Conservation (phyloP, 2,888 invertebrate species). For the Oeneis ivallda region DNA sequence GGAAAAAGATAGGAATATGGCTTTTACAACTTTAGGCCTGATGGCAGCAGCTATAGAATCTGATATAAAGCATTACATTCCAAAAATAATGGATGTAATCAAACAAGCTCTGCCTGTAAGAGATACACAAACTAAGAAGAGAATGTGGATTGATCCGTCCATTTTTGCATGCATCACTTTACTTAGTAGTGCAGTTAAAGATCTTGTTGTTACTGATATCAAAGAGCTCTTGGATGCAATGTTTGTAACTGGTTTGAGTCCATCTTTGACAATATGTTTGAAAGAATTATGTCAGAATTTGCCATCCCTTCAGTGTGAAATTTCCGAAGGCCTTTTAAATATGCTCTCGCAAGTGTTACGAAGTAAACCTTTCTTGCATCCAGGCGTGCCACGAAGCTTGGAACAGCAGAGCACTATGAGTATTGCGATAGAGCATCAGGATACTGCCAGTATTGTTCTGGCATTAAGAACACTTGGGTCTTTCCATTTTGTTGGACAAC, state of each 20-base stretch:
- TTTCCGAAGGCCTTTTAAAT: slow-evolving; percentile 95
- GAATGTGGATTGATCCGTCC: slow-evolving; percentile 89
- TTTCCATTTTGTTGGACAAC: slow-evolving; percentile 94
- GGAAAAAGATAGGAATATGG: slow-evolving; percentile 92
- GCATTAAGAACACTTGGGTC: slow-evolving; percentile 96
- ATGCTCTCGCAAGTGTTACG: slow-evolving; percentile 95
- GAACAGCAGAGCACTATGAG: slow-evolving; percentile 75
- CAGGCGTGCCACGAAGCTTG: slow-evolving; percentile 87
- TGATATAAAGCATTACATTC: slow-evolving; percentile 89
- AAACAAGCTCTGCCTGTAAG: slow-evolving; percentile 88
- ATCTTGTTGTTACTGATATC: slow-evolving; percentile 88
- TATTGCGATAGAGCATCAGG: slow-evolving; percentile 82
- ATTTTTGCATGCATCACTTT: slow-evolving; percentile 97
- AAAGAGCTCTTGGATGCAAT: slow-evolving; percentile 93
- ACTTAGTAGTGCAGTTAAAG: slow-evolving; percentile 92
- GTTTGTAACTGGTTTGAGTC: slow-evolving; percentile 95
- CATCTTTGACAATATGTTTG: slow-evolving; percentile 94
- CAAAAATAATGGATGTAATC: slow-evolving; percentile 92
- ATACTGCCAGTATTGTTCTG: slow-evolving; percentile 92
- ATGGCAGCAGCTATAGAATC: slow-evolving; percentile 94
- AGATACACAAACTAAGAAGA: slow-evolving; percentile 89
- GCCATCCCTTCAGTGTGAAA: slow-evolving; percentile 92
- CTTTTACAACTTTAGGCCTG: slow-evolving; percentile 94
- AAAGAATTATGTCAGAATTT: slow-evolving; percentile 94
- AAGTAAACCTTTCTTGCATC: slow-evolving; percentile 91